Evolutionary conservation across 1,140 invertebrate genomes (phyloP).

Genomic region (Microplitis demolitor): DNA sequence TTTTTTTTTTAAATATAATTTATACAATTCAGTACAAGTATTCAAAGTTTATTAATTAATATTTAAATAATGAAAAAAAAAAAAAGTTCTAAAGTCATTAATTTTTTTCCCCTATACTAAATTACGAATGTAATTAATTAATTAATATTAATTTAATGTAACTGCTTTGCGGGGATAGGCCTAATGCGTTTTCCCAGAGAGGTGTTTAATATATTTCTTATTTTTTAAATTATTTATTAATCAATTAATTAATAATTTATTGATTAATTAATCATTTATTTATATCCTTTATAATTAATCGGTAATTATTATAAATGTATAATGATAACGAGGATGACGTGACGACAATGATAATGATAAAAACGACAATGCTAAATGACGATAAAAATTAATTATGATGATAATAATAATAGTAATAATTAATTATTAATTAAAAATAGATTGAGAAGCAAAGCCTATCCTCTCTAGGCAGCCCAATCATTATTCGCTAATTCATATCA

Average conservation of each 20-base stretch:
- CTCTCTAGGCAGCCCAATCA: conserved; percentile 56
- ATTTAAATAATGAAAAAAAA: conserved; percentile 38
- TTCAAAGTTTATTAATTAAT: no score
- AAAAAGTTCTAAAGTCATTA: conserved; percentile 23
- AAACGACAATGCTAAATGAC: conserved; percentile 2
- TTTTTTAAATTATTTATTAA: conserved; percentile 30
- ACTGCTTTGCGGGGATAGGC: conserved; percentile 51
- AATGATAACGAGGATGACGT: not conserved
- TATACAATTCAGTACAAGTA: conserved; percentile 51
- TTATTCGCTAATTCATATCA: conserved; percentile 52
- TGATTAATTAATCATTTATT: not conserved
- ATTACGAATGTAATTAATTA: conserved; percentile 18
- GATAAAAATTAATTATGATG: not conserved
- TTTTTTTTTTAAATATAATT: conserved; percentile 21
- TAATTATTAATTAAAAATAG: not conserved
- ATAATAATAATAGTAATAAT: conserved; percentile 43
- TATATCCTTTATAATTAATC: not conserved
- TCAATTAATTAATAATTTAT: conserved; percentile 6
- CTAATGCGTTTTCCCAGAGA: conserved; percentile 53
- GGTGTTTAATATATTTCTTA: conserved; percentile 45
- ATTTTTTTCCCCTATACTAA: conserved; percentile 13
- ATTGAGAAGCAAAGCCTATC: conserved; percentile 43
- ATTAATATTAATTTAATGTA: conserved; percentile 19
- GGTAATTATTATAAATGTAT: conserved; percentile 15
- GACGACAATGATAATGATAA: not conserved